Evolutionary conservation across 2,888 invertebrate genomes (phyloP), one percentile per base, ranked within the genome.

Genomic region (Oligia fasciuncula): DNA sequence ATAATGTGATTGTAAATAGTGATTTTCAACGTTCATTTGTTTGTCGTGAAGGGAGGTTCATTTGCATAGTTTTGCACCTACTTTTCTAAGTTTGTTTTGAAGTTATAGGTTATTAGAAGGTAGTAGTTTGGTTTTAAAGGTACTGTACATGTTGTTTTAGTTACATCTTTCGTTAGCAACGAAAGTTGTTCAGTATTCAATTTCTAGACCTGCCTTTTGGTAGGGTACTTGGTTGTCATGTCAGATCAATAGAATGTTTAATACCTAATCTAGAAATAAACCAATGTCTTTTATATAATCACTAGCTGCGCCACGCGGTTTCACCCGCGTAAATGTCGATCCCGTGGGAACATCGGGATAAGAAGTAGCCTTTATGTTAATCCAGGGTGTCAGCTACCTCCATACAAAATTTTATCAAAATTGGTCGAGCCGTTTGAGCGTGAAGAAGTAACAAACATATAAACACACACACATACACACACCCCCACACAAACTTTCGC

Each of bases 1-100:
- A 88, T 92, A 91, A 93, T 93, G 89, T 91, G 88, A 92, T 90
- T 92, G 90, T 87, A 90, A 90, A 91, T 88, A 88, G 85, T 84
- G 78, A 86, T 89, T 89, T 85, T 86, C 77, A 84, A 80, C 81
- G 84, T 85, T 76, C 40, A 83, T 87, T 85, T 84, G 74, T 80
- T 79, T 82, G 66, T 67, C 69, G 68, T 79, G 71, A 71, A 87
- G 79, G 78, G 85, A 70, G 75, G 71, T 68, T 70, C 80, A 72
- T 83, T 81, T 79, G 78, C 73, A 68, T 71, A 79, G 77, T 79
- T 72, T 83, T 72, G 63, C 70, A n/a, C 66, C 43, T 78, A 57
- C 35, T 54, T 49, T 51, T 9, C 62, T 57, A 65, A 40, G 67
- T 76, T 83, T 73, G 67, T 60, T 62, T 73, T 73, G 4, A 66